These are phyloP conservation scores for Gymnorhina tibicen DNA, from an alignment of 2,113 vertebrate genomes.

Conservation along the genomic window DNA sequence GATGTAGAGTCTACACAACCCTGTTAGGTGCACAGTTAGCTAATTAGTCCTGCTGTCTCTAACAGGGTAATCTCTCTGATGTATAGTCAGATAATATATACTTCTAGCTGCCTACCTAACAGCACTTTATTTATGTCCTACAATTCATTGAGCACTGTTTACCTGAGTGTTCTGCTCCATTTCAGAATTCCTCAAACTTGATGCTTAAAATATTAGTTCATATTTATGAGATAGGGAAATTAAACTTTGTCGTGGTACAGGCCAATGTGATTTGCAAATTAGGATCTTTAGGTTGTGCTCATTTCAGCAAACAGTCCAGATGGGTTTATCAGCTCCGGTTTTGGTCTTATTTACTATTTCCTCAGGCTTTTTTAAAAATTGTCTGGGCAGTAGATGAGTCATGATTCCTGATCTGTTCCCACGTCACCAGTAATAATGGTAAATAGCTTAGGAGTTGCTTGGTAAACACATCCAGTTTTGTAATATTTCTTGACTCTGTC, in stretches of 20 bases:
- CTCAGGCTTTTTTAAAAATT: background rate
- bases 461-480: background rate
- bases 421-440: background rate
- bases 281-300: background rate
- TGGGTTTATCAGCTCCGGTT: background rate
- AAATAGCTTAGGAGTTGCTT: background rate
- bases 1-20: background rate
- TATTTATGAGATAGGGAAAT: background rate
- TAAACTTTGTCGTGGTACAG: background rate
- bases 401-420: background rate
- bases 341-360: background rate
- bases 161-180: background rate
- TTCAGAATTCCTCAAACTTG: background rate
- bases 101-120: background rate
- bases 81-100: background rate
- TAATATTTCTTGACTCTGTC: background rate
- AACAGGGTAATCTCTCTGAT: background rate
- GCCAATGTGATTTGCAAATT: background rate
- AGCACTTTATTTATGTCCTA: background rate
- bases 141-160: fast-evolving
- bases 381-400: background rate
- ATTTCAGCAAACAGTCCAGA: background rate
- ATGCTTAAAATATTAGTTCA: background rate
- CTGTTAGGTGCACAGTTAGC: background rate
- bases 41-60: background rate